Base-by-base conservation (phyloP, 2,113 vertebrate genomes). In the Aviceda subcristata region DNA sequence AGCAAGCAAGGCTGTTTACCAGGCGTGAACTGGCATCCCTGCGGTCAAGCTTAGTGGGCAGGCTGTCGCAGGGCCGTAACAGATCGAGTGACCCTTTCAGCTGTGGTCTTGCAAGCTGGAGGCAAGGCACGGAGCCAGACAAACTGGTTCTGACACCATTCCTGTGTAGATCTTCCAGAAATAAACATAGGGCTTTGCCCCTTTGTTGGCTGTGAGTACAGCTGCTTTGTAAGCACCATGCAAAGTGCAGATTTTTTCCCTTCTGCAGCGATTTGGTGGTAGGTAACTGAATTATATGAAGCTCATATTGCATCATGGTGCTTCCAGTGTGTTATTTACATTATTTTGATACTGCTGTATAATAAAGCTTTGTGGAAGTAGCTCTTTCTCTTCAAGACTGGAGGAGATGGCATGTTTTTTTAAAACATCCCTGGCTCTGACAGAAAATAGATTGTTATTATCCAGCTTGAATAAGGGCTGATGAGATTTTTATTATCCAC, bases 401-500 rank as follows among this genome's bases (percentile, higher is more conserved):
- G 55, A 86, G 81, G 39, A 91, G 87, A 73, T 79, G 55, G 18
- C 34, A 21, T 36, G 15, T 26, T 66, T 62, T 92, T 80, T 85
- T 8, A 0, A 93, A 93, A 45, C 1, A 3, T 91, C 46, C 45
- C 38, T 94, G 32, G 9, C 75, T 94, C 67, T 94, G 85, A 55
- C 41, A 93, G 78, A 66, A 95, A 82, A 68, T 68, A 93, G 34
- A 34, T 63, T 92, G 53, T 92, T 90, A 53, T 81, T 94, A 87
- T 90, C 51, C 48, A 56, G 66, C 24, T 22, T 94, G 81, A 97
- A 96, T 90, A 82, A 56, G 11, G 53, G 57, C 82, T 88, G 94
- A 94, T 97, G 89, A 95, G 92, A 76, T 91, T 96, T 91, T 91
- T 90, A 76, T 91, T 92, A 73, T 90, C 53, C 2, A 0, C 71